These are phyloP conservation scores for Nematostella vectensis DNA, from an alignment of 92 coral and sea anemone species.

Conservation along the genomic window DNA sequence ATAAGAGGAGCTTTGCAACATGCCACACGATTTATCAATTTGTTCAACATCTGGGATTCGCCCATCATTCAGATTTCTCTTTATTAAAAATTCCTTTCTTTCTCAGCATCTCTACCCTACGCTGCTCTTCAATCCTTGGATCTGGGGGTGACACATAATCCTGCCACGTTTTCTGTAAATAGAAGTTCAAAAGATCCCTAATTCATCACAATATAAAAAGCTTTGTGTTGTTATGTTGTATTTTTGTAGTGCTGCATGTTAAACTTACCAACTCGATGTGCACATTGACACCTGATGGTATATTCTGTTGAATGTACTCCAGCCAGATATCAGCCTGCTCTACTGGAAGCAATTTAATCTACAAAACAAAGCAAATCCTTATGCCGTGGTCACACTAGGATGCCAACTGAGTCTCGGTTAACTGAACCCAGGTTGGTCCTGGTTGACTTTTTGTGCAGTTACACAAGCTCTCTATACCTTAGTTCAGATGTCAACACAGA, in stretches of 20 bases:
- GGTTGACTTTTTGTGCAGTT: too few species aligned
- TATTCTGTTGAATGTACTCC: constrained; percentile 63
- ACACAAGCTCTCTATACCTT: too few species aligned
- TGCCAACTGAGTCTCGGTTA: too few species aligned
- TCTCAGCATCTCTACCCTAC: constrained; percentile 20
- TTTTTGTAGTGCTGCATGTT: background rate
- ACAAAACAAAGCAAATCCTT: too few species aligned
- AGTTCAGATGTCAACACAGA: too few species aligned
- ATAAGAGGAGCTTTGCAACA: too few species aligned
- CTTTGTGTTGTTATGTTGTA: background rate
- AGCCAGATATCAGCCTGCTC: constrained; percentile 83
- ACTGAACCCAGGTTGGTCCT: too few species aligned
- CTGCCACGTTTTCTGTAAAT: constrained; percentile 89
- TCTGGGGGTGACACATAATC: constrained; percentile 97
- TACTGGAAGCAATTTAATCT: constrained; percentile 80
- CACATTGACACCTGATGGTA: constrained; percentile 73
- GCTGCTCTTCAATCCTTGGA: constrained; percentile 63
- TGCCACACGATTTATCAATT: too few species aligned
- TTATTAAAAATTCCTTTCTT: constrained; percentile 17
- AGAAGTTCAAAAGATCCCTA: background rate
- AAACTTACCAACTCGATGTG: constrained; percentile 71
- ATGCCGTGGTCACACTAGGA: too few species aligned
- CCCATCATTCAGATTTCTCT: too few species aligned
- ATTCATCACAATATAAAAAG: background rate
- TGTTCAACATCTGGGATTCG: too few species aligned